A percentile compares a stretch with the other conserved stretches of the same genome.
Evolutionary conservation across 2,797 vertebrate species (phyloP).

Genomic region (Lithobates sylvaticus): DNA sequence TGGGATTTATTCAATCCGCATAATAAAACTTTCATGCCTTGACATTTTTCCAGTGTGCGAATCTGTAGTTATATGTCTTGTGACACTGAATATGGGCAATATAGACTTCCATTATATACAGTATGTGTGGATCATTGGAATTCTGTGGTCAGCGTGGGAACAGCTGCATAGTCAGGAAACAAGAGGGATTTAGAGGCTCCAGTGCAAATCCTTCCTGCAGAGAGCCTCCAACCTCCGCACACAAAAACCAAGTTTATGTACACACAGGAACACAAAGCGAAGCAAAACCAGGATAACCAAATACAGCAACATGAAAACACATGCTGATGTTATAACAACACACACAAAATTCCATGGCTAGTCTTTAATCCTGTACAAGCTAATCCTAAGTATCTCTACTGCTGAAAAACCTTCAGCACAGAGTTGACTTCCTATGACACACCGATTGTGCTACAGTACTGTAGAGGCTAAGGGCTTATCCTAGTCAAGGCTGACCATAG

Average conservation of each 20-base stretch:
- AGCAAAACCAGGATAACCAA: background rate
- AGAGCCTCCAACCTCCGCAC: slow-evolving; percentile 20
- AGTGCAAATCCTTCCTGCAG: slow-evolving; percentile 70
- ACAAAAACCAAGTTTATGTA: background rate
- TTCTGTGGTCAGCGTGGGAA: slow-evolving; percentile 61
- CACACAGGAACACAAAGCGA: slow-evolving; percentile 1
- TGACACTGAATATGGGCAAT: background rate
- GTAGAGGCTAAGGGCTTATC: too few relatives aligned
- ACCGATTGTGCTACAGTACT: too few relatives aligned
- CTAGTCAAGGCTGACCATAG: too few relatives aligned
- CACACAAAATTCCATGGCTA: background rate
- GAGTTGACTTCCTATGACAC: background rate
- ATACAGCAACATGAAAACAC: slow-evolving; percentile 4
- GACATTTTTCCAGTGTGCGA: background rate
- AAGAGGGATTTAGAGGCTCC: slow-evolving; percentile 74
- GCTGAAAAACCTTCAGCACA: background rate
- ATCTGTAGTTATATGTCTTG: background rate
- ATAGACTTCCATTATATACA: background rate
- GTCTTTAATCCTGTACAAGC: background rate
- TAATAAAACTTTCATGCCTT: background rate
- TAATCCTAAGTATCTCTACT: background rate
- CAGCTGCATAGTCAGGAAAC: slow-evolving; percentile 74
- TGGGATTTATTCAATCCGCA: background rate
- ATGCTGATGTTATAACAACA: background rate
- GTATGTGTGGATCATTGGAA: background rate